A percentile compares a stretch with the other conserved stretches of the same genome.
These are phyloP conservation scores for Lutjanus campechanus DNA, from an alignment of 2,797 vertebrate species.

Conservation along the genomic window DNA sequence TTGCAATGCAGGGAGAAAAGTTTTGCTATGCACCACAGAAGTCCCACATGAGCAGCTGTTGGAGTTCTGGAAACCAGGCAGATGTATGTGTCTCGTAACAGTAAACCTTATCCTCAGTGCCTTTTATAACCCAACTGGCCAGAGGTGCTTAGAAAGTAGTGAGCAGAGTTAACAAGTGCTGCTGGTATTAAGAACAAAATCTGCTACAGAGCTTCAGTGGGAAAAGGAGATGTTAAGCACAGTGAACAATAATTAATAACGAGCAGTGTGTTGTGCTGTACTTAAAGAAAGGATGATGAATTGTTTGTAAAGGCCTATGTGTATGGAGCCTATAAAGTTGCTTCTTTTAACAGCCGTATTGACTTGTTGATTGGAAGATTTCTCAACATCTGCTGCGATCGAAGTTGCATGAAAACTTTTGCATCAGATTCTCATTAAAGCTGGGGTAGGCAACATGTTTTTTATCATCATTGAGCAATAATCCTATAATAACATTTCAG, in stretches of 20 bases:
- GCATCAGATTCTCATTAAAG: background rate
- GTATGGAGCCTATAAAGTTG: constrained; percentile 1
- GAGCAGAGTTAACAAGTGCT: background rate
- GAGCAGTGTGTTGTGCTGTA: background rate
- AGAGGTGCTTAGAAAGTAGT: constrained; percentile 7
- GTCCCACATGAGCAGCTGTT: constrained; percentile 11
- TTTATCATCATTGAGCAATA: too few species aligned
- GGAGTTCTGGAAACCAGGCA: constrained; percentile 10
- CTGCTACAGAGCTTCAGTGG: background rate
- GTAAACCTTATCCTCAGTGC: constrained; percentile 16
- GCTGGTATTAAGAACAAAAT: background rate
- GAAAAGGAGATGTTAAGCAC: background rate
- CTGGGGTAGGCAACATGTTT: too few species aligned
- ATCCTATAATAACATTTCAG: too few species aligned
- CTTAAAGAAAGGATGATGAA: background rate
- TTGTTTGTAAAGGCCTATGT: background rate
- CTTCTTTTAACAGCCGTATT: background rate
- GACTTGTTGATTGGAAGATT: background rate
- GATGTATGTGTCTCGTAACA: background rate
- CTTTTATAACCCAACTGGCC: constrained; percentile 1
- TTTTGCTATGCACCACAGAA: background rate
- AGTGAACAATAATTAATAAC: constrained; percentile 12
- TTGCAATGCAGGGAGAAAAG: background rate
- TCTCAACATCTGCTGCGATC: background rate
- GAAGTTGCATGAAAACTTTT: background rate